Percentiles rank a stretch among this genome's conserved stretches.
phyloP scores from a whole-genome alignment of 1,140 invertebrate species.

The Brachionus rubens region DNA sequence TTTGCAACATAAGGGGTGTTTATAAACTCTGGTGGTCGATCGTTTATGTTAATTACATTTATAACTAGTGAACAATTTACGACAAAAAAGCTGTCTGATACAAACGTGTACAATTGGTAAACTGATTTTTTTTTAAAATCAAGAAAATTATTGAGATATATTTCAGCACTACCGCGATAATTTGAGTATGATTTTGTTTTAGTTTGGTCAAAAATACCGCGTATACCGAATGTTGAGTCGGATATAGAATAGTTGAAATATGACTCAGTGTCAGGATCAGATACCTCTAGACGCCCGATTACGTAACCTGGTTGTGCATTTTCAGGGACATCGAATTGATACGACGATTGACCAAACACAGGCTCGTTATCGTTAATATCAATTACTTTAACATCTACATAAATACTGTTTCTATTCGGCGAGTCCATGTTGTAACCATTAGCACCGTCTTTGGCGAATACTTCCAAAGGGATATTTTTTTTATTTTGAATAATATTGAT shows the following conservation, averaged over 20 bases:
- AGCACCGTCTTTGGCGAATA: slow-evolving; percentile 27
- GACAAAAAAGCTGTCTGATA: slow-evolving; percentile 32
- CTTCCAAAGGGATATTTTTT: slow-evolving; percentile 31
- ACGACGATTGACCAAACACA: neutral
- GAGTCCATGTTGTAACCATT: slow-evolving; percentile 2
- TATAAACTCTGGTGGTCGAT: slow-evolving; percentile 15
- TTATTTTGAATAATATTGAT: slow-evolving; percentile 34
- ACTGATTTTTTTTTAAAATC: neutral
- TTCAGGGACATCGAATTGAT: slow-evolving; percentile 34
- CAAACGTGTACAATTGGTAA: neutral
- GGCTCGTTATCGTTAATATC: slow-evolving; percentile 45
- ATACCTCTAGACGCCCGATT: slow-evolving; percentile 19
- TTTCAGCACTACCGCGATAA: slow-evolving; percentile 20
- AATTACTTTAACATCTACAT: slow-evolving; percentile 40
- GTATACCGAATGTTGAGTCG: slow-evolving; percentile 31
- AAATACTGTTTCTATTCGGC: slow-evolving; percentile 31
- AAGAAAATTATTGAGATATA: slow-evolving; percentile 24
- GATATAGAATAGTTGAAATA: slow-evolving; percentile 40
- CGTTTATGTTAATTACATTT: neutral
- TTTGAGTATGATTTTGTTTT: neutral
- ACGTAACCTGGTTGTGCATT: slow-evolving; percentile 6
- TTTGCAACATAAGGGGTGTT: neutral
- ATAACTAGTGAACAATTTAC: neutral
- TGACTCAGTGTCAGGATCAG: slow-evolving; percentile 31
- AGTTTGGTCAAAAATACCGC: slow-evolving; percentile 6